phyloP scores from a whole-genome alignment of 37 sponge, comb jelly and placozoan species.

The Ianthella basta region DNA sequence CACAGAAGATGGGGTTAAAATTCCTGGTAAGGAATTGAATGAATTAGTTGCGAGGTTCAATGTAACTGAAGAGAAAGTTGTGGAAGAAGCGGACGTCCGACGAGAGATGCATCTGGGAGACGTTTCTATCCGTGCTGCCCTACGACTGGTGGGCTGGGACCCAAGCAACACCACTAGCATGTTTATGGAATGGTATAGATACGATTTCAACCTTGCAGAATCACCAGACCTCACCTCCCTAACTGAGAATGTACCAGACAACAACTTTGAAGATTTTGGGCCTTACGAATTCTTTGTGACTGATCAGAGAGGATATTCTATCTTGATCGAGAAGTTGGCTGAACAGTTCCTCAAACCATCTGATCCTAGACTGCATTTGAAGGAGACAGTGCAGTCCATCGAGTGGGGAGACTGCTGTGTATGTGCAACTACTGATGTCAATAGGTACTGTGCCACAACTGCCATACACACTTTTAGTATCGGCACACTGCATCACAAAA shows the following conservation, averaged over 20 bases:
- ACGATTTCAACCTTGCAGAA: slow-evolving; percentile 27
- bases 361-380: slow-evolving; percentile 40
- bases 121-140: slow-evolving; percentile 12
- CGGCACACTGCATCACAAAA: slow-evolving; percentile 51
- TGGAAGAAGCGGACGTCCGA: background rate
- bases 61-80: background rate
- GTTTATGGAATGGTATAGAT: slow-evolving; percentile 38
- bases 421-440: slow-evolving; percentile 37
- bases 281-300: slow-evolving; percentile 26
- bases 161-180: background rate
- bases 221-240: slow-evolving; percentile 28
- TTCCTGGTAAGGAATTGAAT: background rate
- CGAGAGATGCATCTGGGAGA: background rate
- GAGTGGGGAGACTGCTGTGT: slow-evolving; percentile 62
- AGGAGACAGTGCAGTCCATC: slow-evolving; percentile 33
- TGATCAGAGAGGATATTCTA: slow-evolving; percentile 34
- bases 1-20: background rate
- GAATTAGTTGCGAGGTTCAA: background rate
- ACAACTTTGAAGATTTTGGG: slow-evolving; percentile 17
- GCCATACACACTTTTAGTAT: slow-evolving; percentile 57
- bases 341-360: background rate
- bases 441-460: slow-evolving; percentile 46
- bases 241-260: background rate
- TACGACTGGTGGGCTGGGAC: slow-evolving; percentile 4
- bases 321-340: slow-evolving; percentile 17